Conservation (phyloP, 2,797 vertebrate species). For the Anisognathus igniventris region DNA sequence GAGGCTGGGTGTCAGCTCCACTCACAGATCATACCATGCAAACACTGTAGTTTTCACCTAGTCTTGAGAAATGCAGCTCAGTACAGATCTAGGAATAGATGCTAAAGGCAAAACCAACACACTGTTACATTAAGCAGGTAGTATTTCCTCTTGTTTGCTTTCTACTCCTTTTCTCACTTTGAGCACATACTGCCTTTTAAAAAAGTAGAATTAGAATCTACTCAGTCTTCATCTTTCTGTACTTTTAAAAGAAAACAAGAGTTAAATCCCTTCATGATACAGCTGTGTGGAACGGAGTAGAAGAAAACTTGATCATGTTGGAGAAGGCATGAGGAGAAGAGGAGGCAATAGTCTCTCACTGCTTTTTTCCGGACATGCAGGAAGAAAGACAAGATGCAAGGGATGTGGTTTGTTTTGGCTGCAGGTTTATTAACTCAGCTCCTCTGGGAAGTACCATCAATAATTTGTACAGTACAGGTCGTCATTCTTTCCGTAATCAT, state of each 20-base stretch:
- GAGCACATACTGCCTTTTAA: background rate
- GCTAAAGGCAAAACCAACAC: background rate
- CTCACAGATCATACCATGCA: background rate
- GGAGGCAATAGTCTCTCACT: background rate
- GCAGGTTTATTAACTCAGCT: slow-evolving; percentile 53
- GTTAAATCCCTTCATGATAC: background rate
- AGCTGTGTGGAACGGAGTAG: background rate
- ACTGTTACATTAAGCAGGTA: background rate
- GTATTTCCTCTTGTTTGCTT: background rate
- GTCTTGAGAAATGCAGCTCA: background rate
- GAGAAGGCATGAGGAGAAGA: background rate
- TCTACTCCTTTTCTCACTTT: background rate
- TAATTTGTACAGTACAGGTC: slow-evolving; percentile 41
- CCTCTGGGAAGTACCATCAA: slow-evolving; percentile 46
- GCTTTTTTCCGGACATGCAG: background rate
- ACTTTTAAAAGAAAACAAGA: background rate
- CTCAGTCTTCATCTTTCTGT: background rate
- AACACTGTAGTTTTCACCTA: background rate
- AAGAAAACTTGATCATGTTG: background rate
- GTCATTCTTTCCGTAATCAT: slow-evolving; percentile 56
- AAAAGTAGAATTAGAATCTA: background rate
- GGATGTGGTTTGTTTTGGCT: slow-evolving; percentile 56
- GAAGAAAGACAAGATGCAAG: slow-evolving; percentile 50
- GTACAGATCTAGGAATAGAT: background rate
- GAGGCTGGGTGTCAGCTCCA: background rate